phyloP scores from a whole-genome alignment of 2,888 invertebrate genomes.

The Zhengitettix transpicula region DNA sequence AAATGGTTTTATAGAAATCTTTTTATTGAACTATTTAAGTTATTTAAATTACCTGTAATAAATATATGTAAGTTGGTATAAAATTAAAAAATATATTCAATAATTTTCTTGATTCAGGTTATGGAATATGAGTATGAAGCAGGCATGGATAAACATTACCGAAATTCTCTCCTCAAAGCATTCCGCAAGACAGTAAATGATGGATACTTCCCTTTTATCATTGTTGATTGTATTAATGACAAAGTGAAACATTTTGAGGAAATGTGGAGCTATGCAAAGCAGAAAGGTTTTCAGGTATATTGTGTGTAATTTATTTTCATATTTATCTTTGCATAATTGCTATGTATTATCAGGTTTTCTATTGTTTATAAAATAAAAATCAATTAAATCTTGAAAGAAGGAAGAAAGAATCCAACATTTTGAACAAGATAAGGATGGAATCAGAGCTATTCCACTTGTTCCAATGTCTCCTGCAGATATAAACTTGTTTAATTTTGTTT shows the following conservation, averaged over 20 bases:
- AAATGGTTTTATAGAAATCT: neutral
- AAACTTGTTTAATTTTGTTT: too few relatives aligned
- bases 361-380: too few relatives aligned
- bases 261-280: constrained; percentile 74
- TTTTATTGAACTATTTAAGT: neutral
- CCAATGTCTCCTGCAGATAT: too few relatives aligned
- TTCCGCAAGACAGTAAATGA: constrained; percentile 83
- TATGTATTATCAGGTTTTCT: neutral
- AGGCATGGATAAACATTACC: constrained; percentile 64
- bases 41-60: neutral
- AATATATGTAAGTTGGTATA: neutral
- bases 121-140: constrained; percentile 82
- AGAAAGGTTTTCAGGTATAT: constrained; percentile 64
- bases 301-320: neutral
- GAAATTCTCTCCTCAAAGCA: constrained; percentile 66
- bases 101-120: constrained; percentile 31
- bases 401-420: too few relatives aligned
- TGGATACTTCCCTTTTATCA: constrained; percentile 81
- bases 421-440: too few relatives aligned
- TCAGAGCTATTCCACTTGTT: too few relatives aligned
- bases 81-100: neutral
- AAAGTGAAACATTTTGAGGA: constrained; percentile 68
- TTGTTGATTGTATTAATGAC: constrained; percentile 82
- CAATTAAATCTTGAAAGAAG: too few relatives aligned
- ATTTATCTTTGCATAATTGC: neutral